Conservation (phyloP, 1,140 invertebrate genomes). For the Drosophila murphyi region DNA sequence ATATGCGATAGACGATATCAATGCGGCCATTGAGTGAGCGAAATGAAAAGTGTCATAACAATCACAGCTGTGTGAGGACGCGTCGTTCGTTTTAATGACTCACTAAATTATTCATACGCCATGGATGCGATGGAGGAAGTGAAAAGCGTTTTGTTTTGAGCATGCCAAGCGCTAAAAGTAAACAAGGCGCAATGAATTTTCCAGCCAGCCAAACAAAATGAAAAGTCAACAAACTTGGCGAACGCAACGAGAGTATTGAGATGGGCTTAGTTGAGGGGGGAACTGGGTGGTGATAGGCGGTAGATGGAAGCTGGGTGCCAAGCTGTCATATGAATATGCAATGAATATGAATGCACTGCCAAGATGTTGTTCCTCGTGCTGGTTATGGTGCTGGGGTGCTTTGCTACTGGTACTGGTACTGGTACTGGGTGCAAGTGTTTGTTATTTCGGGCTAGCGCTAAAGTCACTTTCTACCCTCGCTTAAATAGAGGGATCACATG, state of each 20-base stretch:
- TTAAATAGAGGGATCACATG: conserved; percentile 81
- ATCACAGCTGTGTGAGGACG: conserved; percentile 49
- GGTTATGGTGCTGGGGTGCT: conserved; percentile 15
- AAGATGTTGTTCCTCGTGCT: conserved; percentile 62
- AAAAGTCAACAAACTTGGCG: conserved; percentile 81
- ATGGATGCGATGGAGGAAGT: conserved; percentile 59
- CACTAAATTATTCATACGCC: conserved; percentile 83
- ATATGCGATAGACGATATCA: conserved; percentile 39
- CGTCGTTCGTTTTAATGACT: conserved; percentile 70
- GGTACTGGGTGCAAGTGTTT: conserved; percentile 28
- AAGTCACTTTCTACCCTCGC: conserved; percentile 80
- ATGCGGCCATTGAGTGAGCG: conserved; percentile 49
- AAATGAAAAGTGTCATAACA: conserved; percentile 82
- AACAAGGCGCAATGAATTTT: conserved; percentile 74
- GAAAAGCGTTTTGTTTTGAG: conserved; percentile 81
- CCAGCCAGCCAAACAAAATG: conserved; percentile 80
- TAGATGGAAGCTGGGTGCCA: conserved; percentile 12
- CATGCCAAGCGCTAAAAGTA: conserved; percentile 79
- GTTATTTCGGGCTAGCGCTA: conserved; percentile 55
- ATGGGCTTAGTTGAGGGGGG: conserved; percentile 3
- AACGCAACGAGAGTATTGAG: conserved; percentile 19
- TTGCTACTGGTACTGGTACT: conserved; percentile 16
- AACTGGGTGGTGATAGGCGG: neutral
- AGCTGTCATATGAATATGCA: conserved; percentile 72
- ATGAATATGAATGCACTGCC: conserved; percentile 76